These are phyloP conservation scores for Elaphurus davidianus DNA, from an alignment of 2,113 vertebrate genomes.

Conservation along the genomic window DNA sequence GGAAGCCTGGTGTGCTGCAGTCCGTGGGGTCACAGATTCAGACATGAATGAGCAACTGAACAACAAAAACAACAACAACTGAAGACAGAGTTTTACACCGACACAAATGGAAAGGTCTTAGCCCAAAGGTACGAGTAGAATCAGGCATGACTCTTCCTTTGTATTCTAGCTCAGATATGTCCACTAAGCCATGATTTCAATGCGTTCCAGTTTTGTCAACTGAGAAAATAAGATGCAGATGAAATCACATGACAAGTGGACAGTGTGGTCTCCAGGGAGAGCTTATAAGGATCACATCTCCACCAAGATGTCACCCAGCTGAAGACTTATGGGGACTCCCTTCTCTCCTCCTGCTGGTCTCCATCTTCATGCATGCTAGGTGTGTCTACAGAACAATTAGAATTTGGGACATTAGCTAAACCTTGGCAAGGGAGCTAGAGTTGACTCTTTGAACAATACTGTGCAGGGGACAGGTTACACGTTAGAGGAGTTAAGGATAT, in stretches of 20 bases:
- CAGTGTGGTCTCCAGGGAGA: neutral
- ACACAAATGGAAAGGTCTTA: constrained; percentile 16
- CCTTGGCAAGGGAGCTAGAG: neutral
- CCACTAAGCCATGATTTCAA: neutral
- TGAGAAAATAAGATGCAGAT: neutral
- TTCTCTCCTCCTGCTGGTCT: neutral
- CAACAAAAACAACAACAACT: neutral
- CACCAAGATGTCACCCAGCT: neutral
- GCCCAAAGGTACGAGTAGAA: neutral
- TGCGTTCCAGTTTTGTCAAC: neutral
- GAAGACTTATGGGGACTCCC: neutral
- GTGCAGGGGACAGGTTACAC: neutral
- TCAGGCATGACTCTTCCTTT: neutral
- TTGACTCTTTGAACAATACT: neutral
- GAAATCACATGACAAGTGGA: neutral
- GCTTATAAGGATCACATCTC: neutral
- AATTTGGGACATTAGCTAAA: neutral
- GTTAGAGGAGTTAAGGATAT: neutral
- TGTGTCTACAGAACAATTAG: neutral
- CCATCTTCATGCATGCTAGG: neutral
- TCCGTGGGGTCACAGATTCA: neutral
- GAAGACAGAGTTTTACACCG: neutral
- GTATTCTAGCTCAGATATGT: neutral
- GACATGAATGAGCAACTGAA: neutral
- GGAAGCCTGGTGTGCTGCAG: neutral